Evolutionary conservation across 2,797 vertebrate species (phyloP).

Genomic region (Mionectes olivaceus): DNA sequence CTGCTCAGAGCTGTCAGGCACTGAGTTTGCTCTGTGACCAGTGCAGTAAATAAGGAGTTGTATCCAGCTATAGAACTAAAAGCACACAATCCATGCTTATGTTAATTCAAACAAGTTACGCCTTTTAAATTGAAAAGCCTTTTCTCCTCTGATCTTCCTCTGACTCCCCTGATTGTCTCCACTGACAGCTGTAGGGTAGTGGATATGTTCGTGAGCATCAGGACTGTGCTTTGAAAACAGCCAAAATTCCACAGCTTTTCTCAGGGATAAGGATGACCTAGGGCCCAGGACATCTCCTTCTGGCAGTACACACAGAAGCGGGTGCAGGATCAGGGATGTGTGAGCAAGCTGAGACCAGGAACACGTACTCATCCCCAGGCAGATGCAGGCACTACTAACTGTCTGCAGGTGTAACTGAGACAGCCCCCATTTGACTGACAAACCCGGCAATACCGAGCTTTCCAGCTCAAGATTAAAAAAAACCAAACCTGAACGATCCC

Average conservation of each 20-base stretch:
- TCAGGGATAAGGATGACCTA: neutral
- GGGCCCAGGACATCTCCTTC: neutral
- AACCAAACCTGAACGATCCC: fast-evolving
- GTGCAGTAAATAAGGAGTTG: neutral
- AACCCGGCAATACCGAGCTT: neutral
- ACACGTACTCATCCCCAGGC: fast-evolving
- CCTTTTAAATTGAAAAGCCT: neutral
- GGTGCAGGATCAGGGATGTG: neutral
- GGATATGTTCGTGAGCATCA: neutral
- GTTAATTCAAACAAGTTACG: neutral
- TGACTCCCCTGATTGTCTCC: neutral
- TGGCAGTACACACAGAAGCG: neutral
- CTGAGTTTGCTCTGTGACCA: neutral
- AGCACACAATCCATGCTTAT: neutral
- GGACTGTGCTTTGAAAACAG: neutral
- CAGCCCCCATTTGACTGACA: neutral
- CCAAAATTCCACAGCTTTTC: neutral
- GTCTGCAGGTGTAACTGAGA: neutral
- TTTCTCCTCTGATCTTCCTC: neutral
- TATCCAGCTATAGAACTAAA: neutral
- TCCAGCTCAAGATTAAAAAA: neutral
- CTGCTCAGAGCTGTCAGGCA: neutral
- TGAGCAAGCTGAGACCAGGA: neutral
- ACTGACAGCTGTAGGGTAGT: neutral
- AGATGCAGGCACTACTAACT: neutral